phyloP scores from a whole-genome alignment of 2,888 invertebrate species.

The Philereme vetulata region DNA sequence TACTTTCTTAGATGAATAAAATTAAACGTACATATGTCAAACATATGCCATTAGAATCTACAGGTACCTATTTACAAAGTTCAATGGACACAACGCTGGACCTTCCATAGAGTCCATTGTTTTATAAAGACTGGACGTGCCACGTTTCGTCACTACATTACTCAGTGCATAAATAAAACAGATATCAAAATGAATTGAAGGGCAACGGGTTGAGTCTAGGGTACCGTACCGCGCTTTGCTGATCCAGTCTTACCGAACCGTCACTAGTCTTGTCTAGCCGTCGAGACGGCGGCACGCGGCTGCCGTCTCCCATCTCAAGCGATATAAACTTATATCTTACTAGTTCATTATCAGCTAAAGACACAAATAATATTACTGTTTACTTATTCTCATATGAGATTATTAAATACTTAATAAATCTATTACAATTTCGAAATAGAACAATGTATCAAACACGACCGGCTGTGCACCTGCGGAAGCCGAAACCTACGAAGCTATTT shows the following conservation, averaged over 20 bases:
- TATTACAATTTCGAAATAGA: conserved; percentile 82
- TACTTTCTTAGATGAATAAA: conserved; percentile 84
- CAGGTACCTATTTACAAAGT: conserved; percentile 79
- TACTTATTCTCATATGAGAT: conserved; percentile 79
- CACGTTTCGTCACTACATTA: conserved; percentile 73
- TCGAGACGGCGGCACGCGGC: background rate
- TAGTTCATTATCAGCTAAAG: conserved; percentile 80
- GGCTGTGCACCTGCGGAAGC: conserved; percentile 78
- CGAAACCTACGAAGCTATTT: conserved; percentile 75
- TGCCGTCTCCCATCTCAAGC: conserved; percentile 53
- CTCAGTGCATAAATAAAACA: conserved; percentile 62
- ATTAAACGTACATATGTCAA: conserved; percentile 82
- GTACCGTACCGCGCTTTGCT: conserved; percentile 43
- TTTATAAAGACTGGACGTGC: conserved; percentile 70
- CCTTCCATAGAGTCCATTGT: conserved; percentile 56
- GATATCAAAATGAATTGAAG: conserved; percentile 52
- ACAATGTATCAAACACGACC: conserved; percentile 81
- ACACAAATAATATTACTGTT: conserved; percentile 83
- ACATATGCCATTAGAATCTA: conserved; percentile 83
- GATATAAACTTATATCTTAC: conserved; percentile 79
- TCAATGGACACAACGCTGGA: conserved; percentile 65
- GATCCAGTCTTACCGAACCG: conserved; percentile 36
- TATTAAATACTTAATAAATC: conserved; percentile 79
- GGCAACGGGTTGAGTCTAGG: conserved; percentile 53
- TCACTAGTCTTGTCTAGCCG: conserved; percentile 22